Conservation (phyloP, 2,888 invertebrate species). For the Drosophila anomelani region DNA sequence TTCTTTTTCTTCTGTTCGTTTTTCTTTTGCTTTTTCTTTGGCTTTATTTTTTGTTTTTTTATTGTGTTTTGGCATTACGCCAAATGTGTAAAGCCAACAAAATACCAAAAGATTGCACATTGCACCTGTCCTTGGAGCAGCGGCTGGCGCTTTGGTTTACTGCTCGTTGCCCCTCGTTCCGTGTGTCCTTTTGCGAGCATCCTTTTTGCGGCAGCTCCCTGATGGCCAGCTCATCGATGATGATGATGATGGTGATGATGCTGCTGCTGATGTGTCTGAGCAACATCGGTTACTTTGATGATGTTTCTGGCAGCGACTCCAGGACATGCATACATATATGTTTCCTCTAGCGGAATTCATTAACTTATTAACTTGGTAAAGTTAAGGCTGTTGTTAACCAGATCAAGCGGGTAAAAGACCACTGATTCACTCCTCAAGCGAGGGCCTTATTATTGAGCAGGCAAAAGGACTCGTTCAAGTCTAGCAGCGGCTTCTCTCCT, state of each 20-base stretch:
- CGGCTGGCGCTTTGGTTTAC: constrained; percentile 61
- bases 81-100: constrained; percentile 82
- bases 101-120: constrained; percentile 79
- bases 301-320: background rate
- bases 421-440: background rate
- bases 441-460: background rate
- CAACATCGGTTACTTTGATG: constrained; percentile 28
- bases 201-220: constrained; percentile 42
- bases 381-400: constrained; percentile 1
- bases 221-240: constrained; percentile 56
- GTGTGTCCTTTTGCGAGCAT: constrained; percentile 18
- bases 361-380: constrained; percentile 8
- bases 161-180: constrained; percentile 36
- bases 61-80: constrained; percentile 80
- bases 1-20: background rate
- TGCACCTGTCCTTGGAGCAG: constrained; percentile 71
- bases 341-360: background rate
- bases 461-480: background rate
- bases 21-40: background rate
- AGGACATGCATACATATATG: too few species aligned
- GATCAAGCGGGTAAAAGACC: constrained; percentile 5
- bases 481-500: background rate
- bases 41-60: constrained; percentile 37
- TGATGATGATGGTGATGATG: constrained; percentile 7
- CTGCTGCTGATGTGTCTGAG: constrained; percentile 31